These are phyloP conservation scores for Danio rerio DNA, from an alignment of 2,113 vertebrate species.

Conservation along the genomic window DNA sequence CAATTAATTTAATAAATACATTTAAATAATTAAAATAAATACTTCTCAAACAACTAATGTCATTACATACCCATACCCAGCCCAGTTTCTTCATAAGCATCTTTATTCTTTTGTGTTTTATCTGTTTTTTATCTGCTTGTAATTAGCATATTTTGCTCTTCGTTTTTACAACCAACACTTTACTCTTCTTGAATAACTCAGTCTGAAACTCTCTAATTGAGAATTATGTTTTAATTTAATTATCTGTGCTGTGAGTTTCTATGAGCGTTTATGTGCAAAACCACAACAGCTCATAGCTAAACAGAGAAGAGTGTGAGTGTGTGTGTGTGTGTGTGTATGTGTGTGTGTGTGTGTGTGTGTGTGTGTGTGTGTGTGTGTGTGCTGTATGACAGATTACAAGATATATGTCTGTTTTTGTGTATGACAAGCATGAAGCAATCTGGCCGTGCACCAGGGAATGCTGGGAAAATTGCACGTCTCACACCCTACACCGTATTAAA, in stretches of 20 bases:
- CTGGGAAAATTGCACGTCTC: constrained; percentile 68
- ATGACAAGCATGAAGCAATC: constrained; percentile 75
- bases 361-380: too few species aligned
- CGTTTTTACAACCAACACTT: neutral
- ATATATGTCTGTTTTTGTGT: constrained; percentile 5
- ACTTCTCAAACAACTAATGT: too few species aligned
- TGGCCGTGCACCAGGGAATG: constrained; percentile 74
- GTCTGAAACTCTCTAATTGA: neutral
- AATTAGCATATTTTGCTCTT: neutral
- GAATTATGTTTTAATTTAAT: neutral
- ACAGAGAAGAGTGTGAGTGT: neutral
- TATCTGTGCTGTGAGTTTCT: constrained; percentile 41
- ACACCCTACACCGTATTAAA: constrained; percentile 59
- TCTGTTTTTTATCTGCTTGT: neutral
- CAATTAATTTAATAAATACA: too few species aligned
- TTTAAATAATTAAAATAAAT: too few species aligned
- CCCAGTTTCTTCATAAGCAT: neutral
- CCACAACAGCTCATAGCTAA: neutral
- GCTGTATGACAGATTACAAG: neutral
- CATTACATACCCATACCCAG: neutral
- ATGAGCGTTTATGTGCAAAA: constrained; percentile 32
- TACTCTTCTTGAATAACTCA: neutral
- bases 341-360: too few species aligned
- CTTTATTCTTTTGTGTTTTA: neutral
- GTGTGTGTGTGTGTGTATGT: too few species aligned